phyloP scores from a whole-genome alignment of 2,797 vertebrate genomes.

The Pelochelys cantorii region DNA sequence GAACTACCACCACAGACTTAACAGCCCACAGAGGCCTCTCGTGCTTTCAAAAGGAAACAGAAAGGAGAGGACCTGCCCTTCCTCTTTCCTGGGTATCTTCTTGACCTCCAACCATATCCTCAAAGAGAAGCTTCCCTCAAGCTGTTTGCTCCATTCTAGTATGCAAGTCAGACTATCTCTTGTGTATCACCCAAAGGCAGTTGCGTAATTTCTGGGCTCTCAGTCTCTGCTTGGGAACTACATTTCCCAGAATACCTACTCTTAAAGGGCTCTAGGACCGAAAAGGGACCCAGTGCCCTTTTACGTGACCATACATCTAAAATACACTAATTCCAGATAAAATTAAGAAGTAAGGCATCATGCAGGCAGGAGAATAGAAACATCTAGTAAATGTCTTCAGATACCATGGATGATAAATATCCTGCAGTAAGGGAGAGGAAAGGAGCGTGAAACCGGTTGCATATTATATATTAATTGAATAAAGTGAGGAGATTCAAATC shows the following conservation, averaged over 20 bases:
- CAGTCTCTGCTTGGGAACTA: background rate
- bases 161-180: background rate
- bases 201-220: background rate
- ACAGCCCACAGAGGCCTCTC: constrained; percentile 35
- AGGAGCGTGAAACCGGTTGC: background rate
- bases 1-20: constrained; percentile 48
- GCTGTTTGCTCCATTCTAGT: background rate
- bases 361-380: background rate
- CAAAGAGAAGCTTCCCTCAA: background rate
- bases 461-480: background rate
- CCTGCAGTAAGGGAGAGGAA: background rate
- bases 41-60: constrained; percentile 39
- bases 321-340: background rate
- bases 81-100: constrained; percentile 42
- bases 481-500: background rate
- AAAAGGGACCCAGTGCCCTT: background rate
- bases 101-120: background rate
- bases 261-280: too few species aligned
- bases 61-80: constrained; percentile 27
- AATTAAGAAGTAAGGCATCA: background rate
- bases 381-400: background rate
- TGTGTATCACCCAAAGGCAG: background rate
- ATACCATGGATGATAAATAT: background rate
- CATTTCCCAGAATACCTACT: background rate
- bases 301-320: background rate